Percentiles rank a stretch among this genome's conserved stretches.
These are phyloP conservation scores for Crocallis elinguaria DNA, from an alignment of 2,888 invertebrate genomes.

Conservation along the genomic window DNA sequence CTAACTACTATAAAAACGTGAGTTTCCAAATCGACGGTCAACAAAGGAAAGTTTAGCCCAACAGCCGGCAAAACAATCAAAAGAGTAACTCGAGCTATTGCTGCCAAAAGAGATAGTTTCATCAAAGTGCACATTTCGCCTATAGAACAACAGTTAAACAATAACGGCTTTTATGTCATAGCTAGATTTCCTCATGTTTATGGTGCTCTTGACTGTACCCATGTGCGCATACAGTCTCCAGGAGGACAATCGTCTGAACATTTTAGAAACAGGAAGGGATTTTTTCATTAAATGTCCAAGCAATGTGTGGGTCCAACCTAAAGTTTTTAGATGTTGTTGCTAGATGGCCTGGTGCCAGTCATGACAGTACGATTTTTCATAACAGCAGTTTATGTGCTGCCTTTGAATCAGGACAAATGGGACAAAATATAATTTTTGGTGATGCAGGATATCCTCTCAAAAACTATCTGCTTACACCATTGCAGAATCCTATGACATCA, in stretches of 20 bases:
- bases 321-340: neutral
- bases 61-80: neutral
- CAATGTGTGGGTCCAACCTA: neutral
- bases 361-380: no score
- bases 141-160: neutral
- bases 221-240: neutral
- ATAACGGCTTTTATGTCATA: neutral
- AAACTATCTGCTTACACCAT: no score
- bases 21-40: no score
- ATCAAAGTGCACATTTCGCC: neutral
- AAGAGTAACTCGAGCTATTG: neutral
- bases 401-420: no score
- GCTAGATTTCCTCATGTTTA: neutral
- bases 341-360: no score
- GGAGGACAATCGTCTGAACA: neutral
- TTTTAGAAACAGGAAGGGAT: constrained; percentile 2
- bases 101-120: neutral
- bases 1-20: no score
- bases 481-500: no score
- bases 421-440: no score
- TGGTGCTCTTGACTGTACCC: constrained; percentile 2
- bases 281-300: neutral
- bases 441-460: no score
- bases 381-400: no score
- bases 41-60: neutral